A percentile compares a stretch with the other conserved stretches of the same genome.
These are phyloP conservation scores for Scylla paramamosain DNA, from an alignment of 1,140 invertebrate genomes.

Conservation along the genomic window DNA sequence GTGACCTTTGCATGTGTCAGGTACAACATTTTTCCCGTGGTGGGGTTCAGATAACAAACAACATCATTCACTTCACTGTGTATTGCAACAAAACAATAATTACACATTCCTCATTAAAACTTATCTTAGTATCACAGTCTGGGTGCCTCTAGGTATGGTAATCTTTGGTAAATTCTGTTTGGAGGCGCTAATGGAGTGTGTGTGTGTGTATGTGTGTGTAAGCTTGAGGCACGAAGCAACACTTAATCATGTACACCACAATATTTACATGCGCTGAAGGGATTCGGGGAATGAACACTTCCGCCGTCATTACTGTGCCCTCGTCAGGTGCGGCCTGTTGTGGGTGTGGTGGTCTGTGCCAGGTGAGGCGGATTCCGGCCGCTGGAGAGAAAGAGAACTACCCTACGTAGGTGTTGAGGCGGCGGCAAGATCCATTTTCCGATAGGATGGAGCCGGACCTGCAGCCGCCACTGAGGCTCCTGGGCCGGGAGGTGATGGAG, in stretches of 20 bases:
- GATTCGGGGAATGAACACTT: background rate
- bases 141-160: background rate
- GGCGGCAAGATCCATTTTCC: slow-evolving; percentile 29
- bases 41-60: background rate
- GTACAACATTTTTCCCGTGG: background rate
- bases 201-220: slow-evolving; percentile 38
- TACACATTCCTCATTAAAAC: background rate
- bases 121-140: background rate
- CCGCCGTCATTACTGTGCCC: too few species aligned
- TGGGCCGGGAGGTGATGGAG: slow-evolving; percentile 49
- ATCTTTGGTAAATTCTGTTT: background rate
- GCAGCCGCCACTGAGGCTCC: slow-evolving; percentile 39
- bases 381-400: background rate
- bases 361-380: too few species aligned
- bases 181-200: background rate
- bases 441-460: background rate
- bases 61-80: background rate
- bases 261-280: too few species aligned
- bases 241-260: too few species aligned
- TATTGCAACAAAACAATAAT: background rate
- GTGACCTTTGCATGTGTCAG: background rate
- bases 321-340: too few species aligned
- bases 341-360: too few species aligned
- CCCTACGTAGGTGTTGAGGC: background rate
- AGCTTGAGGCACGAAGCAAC: too few species aligned